Evolutionary conservation across 2,888 invertebrate species (phyloP).

Genomic region (Scelioninae gen. 1): DNA sequence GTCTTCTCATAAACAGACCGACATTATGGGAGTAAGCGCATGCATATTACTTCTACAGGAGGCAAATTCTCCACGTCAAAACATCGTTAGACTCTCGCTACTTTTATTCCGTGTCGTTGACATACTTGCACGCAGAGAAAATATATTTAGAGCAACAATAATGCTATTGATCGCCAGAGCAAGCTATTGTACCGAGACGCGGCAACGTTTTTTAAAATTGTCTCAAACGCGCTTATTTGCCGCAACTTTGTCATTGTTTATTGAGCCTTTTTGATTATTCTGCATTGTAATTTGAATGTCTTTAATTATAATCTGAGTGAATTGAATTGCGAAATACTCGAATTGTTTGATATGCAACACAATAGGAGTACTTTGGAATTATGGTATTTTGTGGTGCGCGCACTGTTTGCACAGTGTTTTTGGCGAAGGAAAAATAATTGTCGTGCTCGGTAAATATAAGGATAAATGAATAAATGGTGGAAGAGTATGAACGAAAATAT

Average conservation of each 20-base stretch:
- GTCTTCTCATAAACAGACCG: slow-evolving; percentile 46
- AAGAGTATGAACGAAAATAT: too few relatives aligned
- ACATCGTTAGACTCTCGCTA: slow-evolving; percentile 54
- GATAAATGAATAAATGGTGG: too few relatives aligned
- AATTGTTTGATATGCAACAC: not conserved
- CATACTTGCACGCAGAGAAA: slow-evolving; percentile 49
- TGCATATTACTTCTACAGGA: slow-evolving; percentile 40
- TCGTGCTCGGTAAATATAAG: too few relatives aligned
- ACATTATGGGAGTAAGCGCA: slow-evolving; percentile 43
- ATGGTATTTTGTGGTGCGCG: too few relatives aligned
- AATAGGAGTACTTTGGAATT: too few relatives aligned
- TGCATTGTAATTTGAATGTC: not conserved
- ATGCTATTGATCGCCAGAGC: slow-evolving; percentile 36
- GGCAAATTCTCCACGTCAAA: slow-evolving; percentile 48
- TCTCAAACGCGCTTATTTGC: slow-evolving; percentile 1
- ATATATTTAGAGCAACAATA: slow-evolving; percentile 54
- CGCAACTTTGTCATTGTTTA: slow-evolving; percentile 3
- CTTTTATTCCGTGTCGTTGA: slow-evolving; percentile 53
- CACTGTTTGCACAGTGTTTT: too few relatives aligned
- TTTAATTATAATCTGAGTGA: slow-evolving; percentile 6
- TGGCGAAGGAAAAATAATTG: too few relatives aligned
- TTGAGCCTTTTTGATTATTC: not conserved
- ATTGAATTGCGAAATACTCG: not conserved
- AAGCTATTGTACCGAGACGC: not conserved
- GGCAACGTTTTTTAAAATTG: slow-evolving; percentile 15